Evolutionary conservation across 2,888 invertebrate species (phyloP).

Genomic region (Mamestra brassicae): DNA sequence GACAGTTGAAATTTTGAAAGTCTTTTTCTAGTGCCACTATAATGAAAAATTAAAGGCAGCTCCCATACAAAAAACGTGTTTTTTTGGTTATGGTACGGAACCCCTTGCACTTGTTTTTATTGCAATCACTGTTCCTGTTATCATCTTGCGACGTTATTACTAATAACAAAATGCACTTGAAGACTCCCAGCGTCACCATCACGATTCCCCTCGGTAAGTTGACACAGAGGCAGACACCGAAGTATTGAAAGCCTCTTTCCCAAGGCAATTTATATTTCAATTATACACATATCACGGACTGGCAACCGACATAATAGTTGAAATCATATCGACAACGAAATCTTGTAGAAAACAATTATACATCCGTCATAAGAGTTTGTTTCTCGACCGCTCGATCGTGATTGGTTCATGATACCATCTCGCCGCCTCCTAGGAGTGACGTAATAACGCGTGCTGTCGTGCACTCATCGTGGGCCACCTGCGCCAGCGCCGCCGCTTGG

Average conservation of each 20-base stretch:
- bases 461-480: background rate
- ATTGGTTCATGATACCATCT: background rate
- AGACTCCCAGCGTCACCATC: background rate
- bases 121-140: background rate
- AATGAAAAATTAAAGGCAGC: no score
- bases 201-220: background rate
- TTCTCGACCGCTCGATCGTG: background rate
- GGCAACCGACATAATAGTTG: no score
- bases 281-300: no score
- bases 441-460: background rate
- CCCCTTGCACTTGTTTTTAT: no score
- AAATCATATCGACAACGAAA: background rate
- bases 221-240: background rate
- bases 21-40: no score
- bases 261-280: background rate
- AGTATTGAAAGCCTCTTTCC: background rate
- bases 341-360: background rate
- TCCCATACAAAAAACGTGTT: no score
- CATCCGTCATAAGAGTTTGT: background rate
- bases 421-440: background rate
- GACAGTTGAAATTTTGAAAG: no score
- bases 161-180: background rate
- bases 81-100: no score
- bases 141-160: background rate
- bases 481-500: background rate